These are phyloP conservation scores for Bufo gargarizans DNA, from an alignment of 2,113 vertebrate species.

Conservation along the genomic window DNA sequence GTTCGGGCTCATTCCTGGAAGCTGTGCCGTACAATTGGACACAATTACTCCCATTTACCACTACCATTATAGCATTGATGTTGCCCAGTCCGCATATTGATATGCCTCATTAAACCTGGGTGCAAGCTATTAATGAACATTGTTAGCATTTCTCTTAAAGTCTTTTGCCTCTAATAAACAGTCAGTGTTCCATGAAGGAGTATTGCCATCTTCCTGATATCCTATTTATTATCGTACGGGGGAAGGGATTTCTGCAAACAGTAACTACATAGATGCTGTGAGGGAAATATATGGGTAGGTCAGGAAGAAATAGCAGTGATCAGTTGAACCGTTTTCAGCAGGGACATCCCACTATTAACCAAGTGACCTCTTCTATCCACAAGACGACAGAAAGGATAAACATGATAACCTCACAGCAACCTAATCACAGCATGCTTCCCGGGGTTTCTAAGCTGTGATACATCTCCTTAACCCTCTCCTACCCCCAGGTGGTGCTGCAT, in stretches of 20 bases:
- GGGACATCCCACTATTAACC: conserved; percentile 76
- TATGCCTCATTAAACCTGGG: conserved; percentile 99
- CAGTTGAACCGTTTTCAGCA: conserved; percentile 72
- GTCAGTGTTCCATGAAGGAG: conserved; percentile 99
- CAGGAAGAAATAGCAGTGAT: conserved; percentile 69
- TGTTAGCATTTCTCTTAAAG: conserved; percentile 99
- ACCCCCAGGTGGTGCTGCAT: conserved; percentile 79
- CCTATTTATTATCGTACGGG: conserved; percentile 97
- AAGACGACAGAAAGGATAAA: conserved; percentile 75
- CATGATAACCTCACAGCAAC: conserved; percentile 73
- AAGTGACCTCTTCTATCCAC: conserved; percentile 76
- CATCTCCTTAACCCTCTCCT: conserved; percentile 69
- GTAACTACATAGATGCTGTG: conserved; percentile 80
- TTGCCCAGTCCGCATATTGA: conserved; percentile 87
- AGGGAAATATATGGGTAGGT: conserved; percentile 77
- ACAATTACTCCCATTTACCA: conserved; percentile 99
- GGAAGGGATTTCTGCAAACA: conserved; percentile 75
- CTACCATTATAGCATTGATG: conserved; percentile 93
- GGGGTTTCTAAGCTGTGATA: conserved; percentile 72
- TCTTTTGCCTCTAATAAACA: conserved; percentile 99
- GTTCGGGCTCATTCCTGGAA: conserved; percentile 87
- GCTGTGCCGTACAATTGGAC: conserved; percentile 95
- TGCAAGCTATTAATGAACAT: conserved; percentile 99
- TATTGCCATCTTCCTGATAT: conserved; percentile 94
- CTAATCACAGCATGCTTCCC: conserved; percentile 63